phyloP scores from a whole-genome alignment of 2,113 vertebrate species.

The Myotis davidii region DNA sequence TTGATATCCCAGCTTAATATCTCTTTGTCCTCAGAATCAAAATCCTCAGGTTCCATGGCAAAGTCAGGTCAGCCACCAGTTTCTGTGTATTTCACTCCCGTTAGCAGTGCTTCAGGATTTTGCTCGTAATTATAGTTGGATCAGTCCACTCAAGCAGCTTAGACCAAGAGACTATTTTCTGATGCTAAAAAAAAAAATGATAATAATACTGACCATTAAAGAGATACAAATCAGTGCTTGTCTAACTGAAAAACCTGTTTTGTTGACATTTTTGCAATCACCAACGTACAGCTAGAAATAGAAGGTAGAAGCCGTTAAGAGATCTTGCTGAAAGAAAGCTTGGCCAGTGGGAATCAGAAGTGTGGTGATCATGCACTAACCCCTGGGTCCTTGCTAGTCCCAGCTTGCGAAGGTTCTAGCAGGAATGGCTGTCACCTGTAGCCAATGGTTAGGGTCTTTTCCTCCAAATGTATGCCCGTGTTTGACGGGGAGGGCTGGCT shows the following conservation, averaged over 20 bases:
- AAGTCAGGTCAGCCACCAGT: conserved; percentile 17
- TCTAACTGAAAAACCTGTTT: conserved; percentile 84
- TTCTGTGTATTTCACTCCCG: conserved; percentile 60
- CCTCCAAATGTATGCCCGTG: too few relatives aligned
- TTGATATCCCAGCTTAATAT: conserved; percentile 88
- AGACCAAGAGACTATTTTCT: conserved; percentile 82
- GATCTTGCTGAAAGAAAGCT: conserved; percentile 13
- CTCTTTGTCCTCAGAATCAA: conserved; percentile 68
- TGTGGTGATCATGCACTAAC: background rate
- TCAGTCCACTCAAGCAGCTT: conserved; percentile 71
- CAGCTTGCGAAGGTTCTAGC: background rate
- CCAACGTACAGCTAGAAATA: conserved; percentile 70
- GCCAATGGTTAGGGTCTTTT: background rate
- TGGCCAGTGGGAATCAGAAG: background rate
- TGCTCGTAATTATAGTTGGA: conserved; percentile 50
- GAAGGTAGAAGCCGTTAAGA: conserved; percentile 56
- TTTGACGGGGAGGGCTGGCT: background rate
- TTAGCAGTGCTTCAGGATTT: conserved; percentile 34
- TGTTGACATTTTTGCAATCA: conserved; percentile 82
- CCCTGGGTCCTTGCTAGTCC: background rate
- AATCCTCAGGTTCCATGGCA: conserved; percentile 73
- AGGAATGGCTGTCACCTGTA: background rate
- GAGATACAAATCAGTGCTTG: conserved; percentile 81
- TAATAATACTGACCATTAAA: conserved; percentile 78
- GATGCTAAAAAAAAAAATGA: conserved; percentile 76